Conservation (phyloP, 2,888 invertebrate genomes). For the Epirrita christyi region DNA sequence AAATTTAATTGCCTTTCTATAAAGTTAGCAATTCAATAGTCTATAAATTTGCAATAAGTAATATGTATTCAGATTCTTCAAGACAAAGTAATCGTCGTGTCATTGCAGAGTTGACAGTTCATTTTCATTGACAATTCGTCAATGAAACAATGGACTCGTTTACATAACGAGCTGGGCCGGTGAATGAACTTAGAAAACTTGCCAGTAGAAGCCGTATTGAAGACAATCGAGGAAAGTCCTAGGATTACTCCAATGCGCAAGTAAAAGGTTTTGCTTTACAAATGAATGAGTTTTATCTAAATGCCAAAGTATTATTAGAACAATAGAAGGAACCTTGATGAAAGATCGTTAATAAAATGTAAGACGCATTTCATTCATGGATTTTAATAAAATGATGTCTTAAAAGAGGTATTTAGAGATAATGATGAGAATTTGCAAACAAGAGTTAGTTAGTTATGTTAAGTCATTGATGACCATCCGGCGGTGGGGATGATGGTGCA, state of each 20-base stretch:
- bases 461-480: too few relatives aligned
- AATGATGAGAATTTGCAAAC: too few relatives aligned
- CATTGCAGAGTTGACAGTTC: constrained; percentile 5
- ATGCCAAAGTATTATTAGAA: neutral
- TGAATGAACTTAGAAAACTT: constrained; percentile 43
- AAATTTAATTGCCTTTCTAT: constrained; percentile 9
- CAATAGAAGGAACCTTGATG: neutral
- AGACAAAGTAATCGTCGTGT: neutral
- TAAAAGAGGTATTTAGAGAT: too few relatives aligned
- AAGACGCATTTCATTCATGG: too few relatives aligned
- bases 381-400: too few relatives aligned
- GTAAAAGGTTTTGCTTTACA: constrained; percentile 5
- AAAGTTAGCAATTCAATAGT: constrained; percentile 2
- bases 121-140: constrained; percentile 33
- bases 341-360: too few relatives aligned
- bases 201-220: constrained; percentile 44
- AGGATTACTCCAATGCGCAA: constrained; percentile 14
- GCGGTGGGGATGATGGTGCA: too few relatives aligned
- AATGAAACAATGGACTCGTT: constrained; percentile 43
- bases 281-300: constrained; percentile 7
- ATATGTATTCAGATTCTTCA: neutral
- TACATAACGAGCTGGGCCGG: constrained; percentile 43
- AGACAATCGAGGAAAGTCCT: constrained; percentile 26
- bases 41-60: neutral
- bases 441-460: too few relatives aligned